Evolutionary conservation across 2,113 vertebrate species (phyloP).

Genomic region (Oceanites oceanicus): DNA sequence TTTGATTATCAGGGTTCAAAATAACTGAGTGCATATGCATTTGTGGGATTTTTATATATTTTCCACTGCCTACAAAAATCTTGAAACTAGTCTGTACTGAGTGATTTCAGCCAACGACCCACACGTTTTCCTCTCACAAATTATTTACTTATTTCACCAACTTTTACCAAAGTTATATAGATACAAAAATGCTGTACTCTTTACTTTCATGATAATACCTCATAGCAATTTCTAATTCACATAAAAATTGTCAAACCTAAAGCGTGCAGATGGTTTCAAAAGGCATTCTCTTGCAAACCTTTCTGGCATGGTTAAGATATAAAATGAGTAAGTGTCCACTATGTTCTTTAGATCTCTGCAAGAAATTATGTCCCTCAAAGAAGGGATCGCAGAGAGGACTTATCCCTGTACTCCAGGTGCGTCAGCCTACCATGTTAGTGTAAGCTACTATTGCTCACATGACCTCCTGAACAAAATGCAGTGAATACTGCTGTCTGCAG

Average conservation of each 20-base stretch:
- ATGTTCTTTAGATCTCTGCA: neutral
- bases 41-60: neutral
- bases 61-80: neutral
- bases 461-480: neutral
- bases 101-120: neutral
- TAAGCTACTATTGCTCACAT: neutral
- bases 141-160: neutral
- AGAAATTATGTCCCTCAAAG: neutral
- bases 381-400: accelerated
- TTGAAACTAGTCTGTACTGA: neutral
- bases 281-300: neutral
- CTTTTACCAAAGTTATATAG: neutral
- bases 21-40: neutral
- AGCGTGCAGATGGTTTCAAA: neutral
- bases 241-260: neutral
- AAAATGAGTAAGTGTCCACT: neutral
- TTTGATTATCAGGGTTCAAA: neutral
- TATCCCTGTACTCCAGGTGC: neutral
- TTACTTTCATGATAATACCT: neutral
- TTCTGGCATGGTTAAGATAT: neutral
- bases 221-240: neutral
- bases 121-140: neutral
- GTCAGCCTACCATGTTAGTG: neutral
- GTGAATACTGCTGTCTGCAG: neutral
- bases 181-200: neutral